Evolutionary conservation across 2,888 invertebrate species (phyloP), one percentile per base, ranked within the genome.

Genomic region (Agriopis leucophaearia): DNA sequence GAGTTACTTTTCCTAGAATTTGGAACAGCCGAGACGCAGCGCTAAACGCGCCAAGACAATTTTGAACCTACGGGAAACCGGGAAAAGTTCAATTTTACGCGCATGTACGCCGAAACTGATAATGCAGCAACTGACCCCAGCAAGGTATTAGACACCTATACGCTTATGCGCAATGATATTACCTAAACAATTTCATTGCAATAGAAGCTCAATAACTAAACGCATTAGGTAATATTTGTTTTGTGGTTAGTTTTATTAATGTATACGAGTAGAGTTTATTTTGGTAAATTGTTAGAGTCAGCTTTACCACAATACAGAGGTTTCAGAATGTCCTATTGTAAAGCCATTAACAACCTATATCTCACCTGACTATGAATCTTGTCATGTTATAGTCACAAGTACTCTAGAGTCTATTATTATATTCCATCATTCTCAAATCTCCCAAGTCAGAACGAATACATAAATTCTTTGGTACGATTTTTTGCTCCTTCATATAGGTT

Each of bases 221-320:
- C 52, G 52, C 15, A 45, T 54, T 47, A 62, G 18, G 45, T 35
- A 54, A 54, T 62, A 54, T 54, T 62, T 62, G 62, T 54, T 62
- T 52, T 54, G 61, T 10, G 61, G 52, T 62, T 18, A 52, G 51
- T 27, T 27, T 12, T 50, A 35, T 27, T 7, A 27, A 27, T 27
- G 50, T 12, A 18, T 48, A 27, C 13, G 50, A 13, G 27, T 50
- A 8, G 48, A 48, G 50, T 48, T 18, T 48, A 48, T 48, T 48
- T 48, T 18, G 48, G 18, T 48, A 48, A 27, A 18, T 48, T 48
- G 18, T 16, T 48, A 16, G 48, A 48, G 48, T 48, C 48, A 18
- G 18, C 12, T 1, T 48, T 44, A 44, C 44, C n/a, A n/a, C 44
- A n/a, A 44, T n/a, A 44, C n/a, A 44, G 44, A 44, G n/a, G 44